A percentile compares a stretch with the other conserved stretches of the same genome.
Conservation (phyloP, 2,888 invertebrate genomes). For the Catocala nupta region DNA sequence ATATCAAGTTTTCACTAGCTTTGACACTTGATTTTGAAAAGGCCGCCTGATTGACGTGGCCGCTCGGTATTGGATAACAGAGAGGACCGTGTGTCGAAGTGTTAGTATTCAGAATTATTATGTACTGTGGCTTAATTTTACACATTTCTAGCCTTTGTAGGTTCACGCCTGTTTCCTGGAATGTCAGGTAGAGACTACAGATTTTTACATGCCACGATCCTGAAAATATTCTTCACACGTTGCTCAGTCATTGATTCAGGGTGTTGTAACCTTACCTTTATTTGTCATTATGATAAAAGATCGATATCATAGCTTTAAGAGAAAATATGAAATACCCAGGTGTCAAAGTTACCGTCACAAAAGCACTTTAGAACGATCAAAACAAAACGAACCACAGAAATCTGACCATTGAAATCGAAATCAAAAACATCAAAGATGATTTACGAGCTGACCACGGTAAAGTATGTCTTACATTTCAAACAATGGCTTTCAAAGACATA, state of each 20-base stretch:
- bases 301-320: too few species aligned
- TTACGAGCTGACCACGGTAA: conserved; percentile 45
- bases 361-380: conserved; percentile 11
- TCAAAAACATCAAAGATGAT: conserved; percentile 50
- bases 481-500: conserved; percentile 46
- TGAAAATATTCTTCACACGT: too few species aligned
- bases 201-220: too few species aligned
- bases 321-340: background rate
- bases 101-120: background rate
- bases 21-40: conserved; percentile 55
- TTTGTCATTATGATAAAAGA: too few species aligned
- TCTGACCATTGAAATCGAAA: conserved; percentile 37
- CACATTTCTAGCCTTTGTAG: too few species aligned
- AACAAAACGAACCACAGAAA: conserved; percentile 13
- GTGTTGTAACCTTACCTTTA: too few species aligned
- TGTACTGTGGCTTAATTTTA: too few species aligned
- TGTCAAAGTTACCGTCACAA: conserved; percentile 5
- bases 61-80: conserved; percentile 2
- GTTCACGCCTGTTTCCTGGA: too few species aligned
- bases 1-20: conserved; percentile 57
- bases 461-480: conserved; percentile 52
- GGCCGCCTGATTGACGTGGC: conserved; percentile 48
- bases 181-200: too few species aligned
- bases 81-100: background rate
- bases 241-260: too few species aligned